Evolutionary conservation across 2,113 vertebrate genomes (phyloP).

Genomic region (Thymallus thymallus): DNA sequence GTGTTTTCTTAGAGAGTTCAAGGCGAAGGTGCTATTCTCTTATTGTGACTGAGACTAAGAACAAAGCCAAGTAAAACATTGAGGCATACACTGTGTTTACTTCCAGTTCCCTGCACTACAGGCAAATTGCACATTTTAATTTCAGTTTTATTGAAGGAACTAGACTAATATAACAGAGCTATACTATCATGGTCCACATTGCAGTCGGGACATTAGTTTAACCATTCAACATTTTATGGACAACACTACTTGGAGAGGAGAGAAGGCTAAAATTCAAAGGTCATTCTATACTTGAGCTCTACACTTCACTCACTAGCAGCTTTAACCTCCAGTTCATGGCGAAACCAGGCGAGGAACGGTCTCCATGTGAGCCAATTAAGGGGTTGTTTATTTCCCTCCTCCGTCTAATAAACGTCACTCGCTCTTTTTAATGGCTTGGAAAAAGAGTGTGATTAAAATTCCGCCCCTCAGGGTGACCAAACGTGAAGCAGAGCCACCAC

Average conservation of each 20-base stretch:
- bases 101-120: neutral
- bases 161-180: too few relatives aligned
- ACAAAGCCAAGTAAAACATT: conserved; percentile 17
- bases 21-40: neutral
- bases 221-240: too few relatives aligned
- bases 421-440: conserved; percentile 67
- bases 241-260: too few relatives aligned
- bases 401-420: conserved; percentile 65
- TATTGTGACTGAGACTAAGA: conserved; percentile 13
- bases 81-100: conserved; percentile 11
- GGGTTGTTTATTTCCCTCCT: conserved; percentile 63
- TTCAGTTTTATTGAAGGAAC: too few relatives aligned
- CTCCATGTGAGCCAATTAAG: conserved; percentile 60
- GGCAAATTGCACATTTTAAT: neutral
- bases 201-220: too few relatives aligned
- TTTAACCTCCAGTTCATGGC: conserved; percentile 47
- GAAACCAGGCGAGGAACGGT: conserved; percentile 37
- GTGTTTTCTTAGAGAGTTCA: neutral
- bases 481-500: conserved; percentile 44
- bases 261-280: too few relatives aligned
- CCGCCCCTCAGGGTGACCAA: conserved; percentile 49
- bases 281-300: too few relatives aligned
- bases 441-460: conserved; percentile 64
- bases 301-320: conserved; percentile 29
- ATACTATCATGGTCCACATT: too few relatives aligned